Base-by-base conservation (phyloP, 1,140 invertebrate genomes). In the Tetragonula clypearis region DNA sequence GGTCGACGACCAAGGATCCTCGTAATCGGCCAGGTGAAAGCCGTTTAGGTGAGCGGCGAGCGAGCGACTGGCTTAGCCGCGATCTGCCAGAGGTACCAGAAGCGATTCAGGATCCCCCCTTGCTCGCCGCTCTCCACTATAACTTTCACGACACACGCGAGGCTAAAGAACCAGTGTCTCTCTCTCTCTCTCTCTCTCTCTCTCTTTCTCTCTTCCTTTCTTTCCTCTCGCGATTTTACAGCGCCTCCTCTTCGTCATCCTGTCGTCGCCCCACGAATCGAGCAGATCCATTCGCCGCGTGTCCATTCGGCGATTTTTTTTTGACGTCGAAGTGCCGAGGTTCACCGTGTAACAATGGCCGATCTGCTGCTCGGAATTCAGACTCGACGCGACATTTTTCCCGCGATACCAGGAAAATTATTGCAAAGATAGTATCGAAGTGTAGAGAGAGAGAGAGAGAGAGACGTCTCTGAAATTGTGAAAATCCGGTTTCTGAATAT, bases 1-100 rank as follows among this genome's bases (percentile, higher is more conserved):
- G 77, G 66, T 79, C 77, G 71, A 74, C 79, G 79, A 66, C 49
- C 78, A 81, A 87, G 82, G 62, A 88, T 87, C 78, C 17, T 84
- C 82, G 65, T 66, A 66, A 88, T 83, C 76, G 84, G 84, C 84
- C 84, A 86, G 84, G 88, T 88, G 88, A 89, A 89, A 89, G 88
- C 88, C 84, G 88, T 86, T 85, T 85, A 89, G 88, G 88, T 89
- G 88, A 89, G 66, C 88, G 87, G 85, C 68, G 80, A 88, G 73
- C 84, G 72, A 88, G 69, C 88, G 88, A 89, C 88, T 89, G 88
- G 84, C 87, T 68, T 82, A 88, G 84, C 77, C 84, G 83, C 81
- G 87, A 82, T 88, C 84, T 80, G 79, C 87, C 87, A 72, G 85
- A 89, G 87, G 72, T 89, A 89, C 78, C 87, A 71, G 82, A 88